Evolutionary conservation across 2,113 vertebrate species (phyloP).

Genomic region (Psammodynastes pulverulentus): DNA sequence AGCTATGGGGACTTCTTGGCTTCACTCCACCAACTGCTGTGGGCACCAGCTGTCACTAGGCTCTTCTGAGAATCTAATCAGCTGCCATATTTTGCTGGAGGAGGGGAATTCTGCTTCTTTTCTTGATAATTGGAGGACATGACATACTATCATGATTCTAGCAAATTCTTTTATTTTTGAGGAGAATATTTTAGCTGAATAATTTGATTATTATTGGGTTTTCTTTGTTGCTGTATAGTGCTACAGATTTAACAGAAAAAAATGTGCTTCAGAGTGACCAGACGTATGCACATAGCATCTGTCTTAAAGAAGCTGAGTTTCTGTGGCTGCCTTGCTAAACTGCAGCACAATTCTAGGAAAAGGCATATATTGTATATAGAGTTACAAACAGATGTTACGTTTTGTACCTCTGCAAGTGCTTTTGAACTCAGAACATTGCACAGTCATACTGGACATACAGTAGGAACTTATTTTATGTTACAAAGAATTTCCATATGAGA

Average conservation of each 20-base stretch:
- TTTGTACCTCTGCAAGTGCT: background rate
- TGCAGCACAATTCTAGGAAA: background rate
- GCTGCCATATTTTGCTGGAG: background rate
- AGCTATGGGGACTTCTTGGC: background rate
- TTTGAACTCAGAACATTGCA: background rate
- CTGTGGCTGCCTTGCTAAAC: background rate
- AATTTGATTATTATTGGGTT: background rate
- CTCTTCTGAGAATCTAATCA: background rate
- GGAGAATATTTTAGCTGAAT: background rate
- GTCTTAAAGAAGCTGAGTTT: background rate
- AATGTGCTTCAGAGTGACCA: background rate
- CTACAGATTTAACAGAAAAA: background rate
- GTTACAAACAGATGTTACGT: background rate
- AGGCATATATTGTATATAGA: background rate
- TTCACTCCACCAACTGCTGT: background rate
- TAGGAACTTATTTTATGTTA: background rate
- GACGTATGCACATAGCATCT: background rate
- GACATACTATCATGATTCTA: background rate
- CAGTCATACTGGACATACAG: background rate
- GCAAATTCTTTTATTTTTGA: background rate
- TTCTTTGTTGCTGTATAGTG: background rate
- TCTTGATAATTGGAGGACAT: background rate
- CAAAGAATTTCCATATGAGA: background rate
- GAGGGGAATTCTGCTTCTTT: background rate
- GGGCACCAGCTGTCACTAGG: background rate